A percentile compares a stretch with the other conserved stretches of the same genome.
phyloP scores from a whole-genome alignment of 2,113 vertebrate genomes.

The Paramormyrops kingsleyae region DNA sequence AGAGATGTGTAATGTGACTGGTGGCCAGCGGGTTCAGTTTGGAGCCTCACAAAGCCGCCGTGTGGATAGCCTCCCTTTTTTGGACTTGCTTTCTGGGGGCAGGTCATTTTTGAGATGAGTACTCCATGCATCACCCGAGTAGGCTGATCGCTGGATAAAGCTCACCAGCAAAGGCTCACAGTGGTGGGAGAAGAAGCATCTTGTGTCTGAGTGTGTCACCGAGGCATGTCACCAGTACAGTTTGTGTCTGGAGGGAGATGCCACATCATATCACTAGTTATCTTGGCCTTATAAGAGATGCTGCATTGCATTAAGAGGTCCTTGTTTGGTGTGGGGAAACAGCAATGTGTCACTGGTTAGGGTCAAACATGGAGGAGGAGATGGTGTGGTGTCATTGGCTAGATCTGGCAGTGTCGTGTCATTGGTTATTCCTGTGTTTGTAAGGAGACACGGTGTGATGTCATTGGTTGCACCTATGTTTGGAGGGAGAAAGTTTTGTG shows the following conservation, averaged over 20 bases:
- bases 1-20: background rate
- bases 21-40: background rate
- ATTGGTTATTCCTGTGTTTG: background rate
- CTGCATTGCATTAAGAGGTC: background rate
- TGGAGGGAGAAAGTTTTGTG: background rate
- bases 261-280: background rate
- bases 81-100: background rate
- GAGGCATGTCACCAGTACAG: background rate
- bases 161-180: background rate
- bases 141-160: background rate
- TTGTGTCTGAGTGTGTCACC: background rate
- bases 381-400: background rate
- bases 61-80: background rate
- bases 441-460: background rate
- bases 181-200: background rate
- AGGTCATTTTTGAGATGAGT: background rate
- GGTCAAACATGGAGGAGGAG: background rate
- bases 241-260: background rate
- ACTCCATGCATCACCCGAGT: background rate
- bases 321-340: background rate
- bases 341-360: background rate
- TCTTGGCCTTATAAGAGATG: background rate
- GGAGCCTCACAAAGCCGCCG: background rate
- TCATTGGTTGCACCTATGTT: background rate
- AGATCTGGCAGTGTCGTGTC: background rate